A percentile compares a stretch with the other conserved stretches of the same genome.
These are phyloP conservation scores for Crotalus tigris DNA, from an alignment of 2,113 vertebrate genomes.

Conservation along the genomic window DNA sequence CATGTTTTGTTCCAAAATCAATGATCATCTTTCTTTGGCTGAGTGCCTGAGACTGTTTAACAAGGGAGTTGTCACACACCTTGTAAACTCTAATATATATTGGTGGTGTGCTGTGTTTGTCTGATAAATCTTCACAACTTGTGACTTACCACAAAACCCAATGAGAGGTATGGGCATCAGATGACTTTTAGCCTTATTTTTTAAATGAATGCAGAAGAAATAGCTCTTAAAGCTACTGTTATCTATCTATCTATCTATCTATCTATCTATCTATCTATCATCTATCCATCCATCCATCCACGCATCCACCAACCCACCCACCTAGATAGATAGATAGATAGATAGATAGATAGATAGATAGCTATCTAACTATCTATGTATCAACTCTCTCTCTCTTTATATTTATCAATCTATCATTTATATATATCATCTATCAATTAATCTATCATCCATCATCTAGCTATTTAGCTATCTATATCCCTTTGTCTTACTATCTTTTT, in stretches of 20 bases:
- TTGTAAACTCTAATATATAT: background rate
- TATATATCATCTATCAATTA: too few species aligned
- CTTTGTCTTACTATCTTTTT: background rate
- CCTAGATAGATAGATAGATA: too few species aligned
- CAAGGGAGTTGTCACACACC: background rate
- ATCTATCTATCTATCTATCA: too few species aligned
- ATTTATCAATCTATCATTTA: too few species aligned
- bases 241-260: too few species aligned
- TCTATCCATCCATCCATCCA: too few species aligned
- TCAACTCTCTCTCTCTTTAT: too few species aligned
- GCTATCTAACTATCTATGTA: too few species aligned
- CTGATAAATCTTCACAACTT: background rate
- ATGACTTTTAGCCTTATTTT: background rate
- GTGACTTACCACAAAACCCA: background rate
- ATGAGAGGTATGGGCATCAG: background rate
- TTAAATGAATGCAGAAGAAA: background rate
- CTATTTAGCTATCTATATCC: too few species aligned
- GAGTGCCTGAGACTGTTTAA: background rate
- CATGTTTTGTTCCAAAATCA: background rate
- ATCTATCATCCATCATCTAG: too few species aligned
- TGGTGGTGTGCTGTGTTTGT: background rate
- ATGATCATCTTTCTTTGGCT: background rate
- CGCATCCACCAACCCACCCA: too few species aligned
- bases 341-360: too few species aligned
- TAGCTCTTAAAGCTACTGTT: background rate